phyloP scores from a whole-genome alignment of 2,797 vertebrate species.

The Pipistrellus nathusii region DNA sequence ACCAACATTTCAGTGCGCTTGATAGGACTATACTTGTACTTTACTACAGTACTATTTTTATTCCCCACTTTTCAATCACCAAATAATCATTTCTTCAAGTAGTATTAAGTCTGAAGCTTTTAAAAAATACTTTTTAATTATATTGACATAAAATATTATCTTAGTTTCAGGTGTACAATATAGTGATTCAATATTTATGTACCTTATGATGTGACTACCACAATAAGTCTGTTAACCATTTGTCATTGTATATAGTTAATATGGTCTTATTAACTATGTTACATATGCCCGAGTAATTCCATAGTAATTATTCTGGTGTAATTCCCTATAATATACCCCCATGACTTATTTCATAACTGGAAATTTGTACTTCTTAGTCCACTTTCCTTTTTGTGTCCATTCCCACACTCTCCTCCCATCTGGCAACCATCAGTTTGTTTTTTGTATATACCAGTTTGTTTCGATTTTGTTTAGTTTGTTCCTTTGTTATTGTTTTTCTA shows the following conservation, averaged over 20 bases:
- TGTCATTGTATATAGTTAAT: background rate
- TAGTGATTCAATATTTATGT: background rate
- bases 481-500: background rate
- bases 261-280: background rate
- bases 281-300: background rate
- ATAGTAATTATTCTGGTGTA: no score
- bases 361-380: background rate
- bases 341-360: background rate
- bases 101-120: background rate
- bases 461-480: background rate
- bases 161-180: background rate
- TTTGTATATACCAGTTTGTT: background rate
- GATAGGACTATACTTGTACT: background rate
- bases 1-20: background rate
- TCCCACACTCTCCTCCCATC: background rate
- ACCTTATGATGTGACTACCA: background rate
- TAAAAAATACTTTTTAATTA: background rate
- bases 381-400: background rate
- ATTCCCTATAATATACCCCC: background rate
- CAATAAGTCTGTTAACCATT: background rate
- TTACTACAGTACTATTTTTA: background rate
- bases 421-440: background rate
- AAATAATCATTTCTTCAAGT: slow-evolving; percentile 29
- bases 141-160: no score
- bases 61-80: background rate